Conservation (phyloP, 2,113 vertebrate genomes). For the Suncus etruscus region DNA sequence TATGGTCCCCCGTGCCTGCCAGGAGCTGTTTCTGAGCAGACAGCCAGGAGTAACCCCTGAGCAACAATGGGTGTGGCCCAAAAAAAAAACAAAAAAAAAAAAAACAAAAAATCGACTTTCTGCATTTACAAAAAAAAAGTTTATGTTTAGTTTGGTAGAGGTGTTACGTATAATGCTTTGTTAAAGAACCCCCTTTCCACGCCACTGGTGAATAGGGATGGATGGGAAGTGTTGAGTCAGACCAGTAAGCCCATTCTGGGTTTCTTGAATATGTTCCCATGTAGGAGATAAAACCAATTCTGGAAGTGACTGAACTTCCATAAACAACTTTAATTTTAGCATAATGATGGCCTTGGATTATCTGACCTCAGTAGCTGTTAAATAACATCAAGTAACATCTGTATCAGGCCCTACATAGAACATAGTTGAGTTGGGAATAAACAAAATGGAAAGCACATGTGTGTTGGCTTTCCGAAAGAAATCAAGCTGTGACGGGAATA, state of each 20-base stretch:
- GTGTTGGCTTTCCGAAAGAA: conserved; percentile 83
- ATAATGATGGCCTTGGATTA: conserved; percentile 94
- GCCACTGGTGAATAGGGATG: conserved; percentile 97
- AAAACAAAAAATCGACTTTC: conserved; percentile 94
- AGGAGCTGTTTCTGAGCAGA: no score
- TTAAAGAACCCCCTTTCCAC: conserved; percentile 98
- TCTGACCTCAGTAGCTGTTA: conserved; percentile 95
- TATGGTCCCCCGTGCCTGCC: no score
- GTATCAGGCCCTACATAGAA: conserved; percentile 94
- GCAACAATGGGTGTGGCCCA: no score
- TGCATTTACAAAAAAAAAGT: conserved; percentile 99
- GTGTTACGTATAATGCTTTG: conserved; percentile 99
- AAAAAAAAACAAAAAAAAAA: no score
- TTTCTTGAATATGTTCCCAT: conserved; percentile 92
- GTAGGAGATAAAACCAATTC: conserved; percentile 91
- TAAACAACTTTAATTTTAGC: conserved; percentile 92
- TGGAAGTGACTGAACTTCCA: conserved; percentile 93
- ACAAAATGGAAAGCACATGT: conserved; percentile 89
- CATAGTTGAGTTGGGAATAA: conserved; percentile 92
- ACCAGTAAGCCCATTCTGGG: conserved; percentile 91
- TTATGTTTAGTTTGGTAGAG: conserved; percentile 99
- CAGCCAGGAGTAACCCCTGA: no score
- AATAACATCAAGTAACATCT: conserved; percentile 91
- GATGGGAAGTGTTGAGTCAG: conserved; percentile 93
- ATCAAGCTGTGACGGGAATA: conserved; percentile 83